Evolutionary conservation across 1,140 invertebrate genomes (phyloP), one percentile per base, ranked within the genome.

Genomic region (Eulimnadia texana): DNA sequence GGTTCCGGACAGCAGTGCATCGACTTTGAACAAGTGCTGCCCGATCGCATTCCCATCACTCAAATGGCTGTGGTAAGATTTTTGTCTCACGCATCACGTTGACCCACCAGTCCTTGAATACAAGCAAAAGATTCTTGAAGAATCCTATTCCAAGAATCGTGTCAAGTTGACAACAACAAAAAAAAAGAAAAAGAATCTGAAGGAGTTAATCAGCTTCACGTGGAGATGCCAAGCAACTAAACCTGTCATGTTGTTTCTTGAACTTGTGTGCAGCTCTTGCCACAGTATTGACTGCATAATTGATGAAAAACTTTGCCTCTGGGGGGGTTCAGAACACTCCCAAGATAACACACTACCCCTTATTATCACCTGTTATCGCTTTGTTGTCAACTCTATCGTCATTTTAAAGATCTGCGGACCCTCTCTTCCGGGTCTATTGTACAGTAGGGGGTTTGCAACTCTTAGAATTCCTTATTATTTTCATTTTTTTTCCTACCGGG

Each of bases 1-100:
- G 89, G 88, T 25, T 89, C 86, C 19, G 88, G 90, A 2, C 89
- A 93, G 67, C 90, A 94, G 67, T 97, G 93, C 71, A 95, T 96
- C 67, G 91, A 94, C 72, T 96, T 98, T 72, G 90, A 94, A 70
- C 86, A 90, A 70, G 89, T 95, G 50, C 74, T 84, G 29, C 93
- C 93, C 0, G 89, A 93, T 73, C 82, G 85, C 62, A 88, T 94
- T 68, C 88, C 93, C 22, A 85, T 92, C 63, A 85, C 82, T 69
- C 86, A 91, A 72, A 80, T 86, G 71, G 83, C 84, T 3, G 86
- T 83, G 54, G 88, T 80, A 72, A 75, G 76, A 73, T 27, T 22
- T 13, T 0, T 47, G 23, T 42, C 16, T 22, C 28, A 13, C 64
- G 19, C 29, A 52, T 62, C 22, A 22, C 24, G 53, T 10, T 55